Percentiles rank a stretch among this genome's conserved stretches.
Evolutionary conservation across 1,140 invertebrate genomes (phyloP).

Genomic region (Colletes latitarsis): DNA sequence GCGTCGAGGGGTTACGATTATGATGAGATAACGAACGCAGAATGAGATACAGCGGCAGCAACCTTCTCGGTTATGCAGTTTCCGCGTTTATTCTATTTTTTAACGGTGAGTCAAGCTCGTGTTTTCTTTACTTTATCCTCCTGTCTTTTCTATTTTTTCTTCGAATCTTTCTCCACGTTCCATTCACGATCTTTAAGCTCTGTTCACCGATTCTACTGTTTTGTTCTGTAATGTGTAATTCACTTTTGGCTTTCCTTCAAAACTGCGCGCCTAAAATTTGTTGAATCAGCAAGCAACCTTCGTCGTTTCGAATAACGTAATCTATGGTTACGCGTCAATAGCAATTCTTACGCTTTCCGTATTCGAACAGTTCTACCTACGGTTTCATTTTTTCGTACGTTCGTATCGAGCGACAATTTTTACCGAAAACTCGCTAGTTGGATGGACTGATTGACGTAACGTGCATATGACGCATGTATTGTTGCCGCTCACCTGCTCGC

Average conservation of each 20-base stretch:
- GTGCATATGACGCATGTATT: constrained; percentile 24
- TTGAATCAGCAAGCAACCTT: too few relatives aligned
- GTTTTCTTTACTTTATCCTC: neutral
- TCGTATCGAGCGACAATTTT: neutral
- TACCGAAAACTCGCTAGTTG: constrained; percentile 1
- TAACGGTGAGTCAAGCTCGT: constrained; percentile 68
- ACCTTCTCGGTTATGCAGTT: constrained; percentile 79
- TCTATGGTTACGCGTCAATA: too few relatives aligned
- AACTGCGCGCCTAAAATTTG: constrained; percentile 4
- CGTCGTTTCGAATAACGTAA: neutral
- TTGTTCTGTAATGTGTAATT: too few relatives aligned
- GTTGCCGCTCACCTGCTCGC: constrained; percentile 22
- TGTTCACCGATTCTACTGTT: neutral
- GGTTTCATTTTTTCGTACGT: neutral
- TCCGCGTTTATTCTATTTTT: constrained; percentile 77
- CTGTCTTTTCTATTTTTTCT: neutral
- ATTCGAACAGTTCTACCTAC: too few relatives aligned
- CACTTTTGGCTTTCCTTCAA: neutral
- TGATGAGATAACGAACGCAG: constrained; percentile 80
- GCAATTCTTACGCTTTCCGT: neutral
- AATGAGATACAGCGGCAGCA: constrained; percentile 79
- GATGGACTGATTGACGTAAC: constrained; percentile 34
- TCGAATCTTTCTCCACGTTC: neutral
- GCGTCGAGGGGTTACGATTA: constrained; percentile 53
- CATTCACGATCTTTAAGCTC: neutral